These are phyloP conservation scores for Epinephelus fuscoguttatus DNA, from an alignment of 2,113 vertebrate genomes.

Conservation along the genomic window DNA sequence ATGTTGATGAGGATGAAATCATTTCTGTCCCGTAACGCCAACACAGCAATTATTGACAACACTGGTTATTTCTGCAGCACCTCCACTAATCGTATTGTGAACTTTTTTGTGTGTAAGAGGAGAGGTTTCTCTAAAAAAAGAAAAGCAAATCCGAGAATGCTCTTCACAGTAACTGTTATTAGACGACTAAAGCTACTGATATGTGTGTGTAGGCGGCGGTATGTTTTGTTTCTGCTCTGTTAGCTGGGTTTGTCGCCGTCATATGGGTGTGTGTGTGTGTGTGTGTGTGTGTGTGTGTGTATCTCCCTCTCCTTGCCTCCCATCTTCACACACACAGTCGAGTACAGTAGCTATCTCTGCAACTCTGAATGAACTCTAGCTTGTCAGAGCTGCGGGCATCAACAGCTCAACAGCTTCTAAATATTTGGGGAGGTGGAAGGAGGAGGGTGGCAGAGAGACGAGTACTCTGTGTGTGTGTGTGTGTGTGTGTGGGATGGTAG, in stretches of 20 bases:
- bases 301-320: conserved; percentile 4
- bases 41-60: conserved; percentile 19
- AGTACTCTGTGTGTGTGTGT: background rate
- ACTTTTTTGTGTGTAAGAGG: background rate
- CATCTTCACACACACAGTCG: background rate
- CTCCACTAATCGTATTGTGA: background rate
- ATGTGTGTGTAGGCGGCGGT: conserved; percentile 15
- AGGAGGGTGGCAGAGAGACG: conserved; percentile 4
- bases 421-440: conserved; percentile 47
- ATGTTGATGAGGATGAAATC: background rate
- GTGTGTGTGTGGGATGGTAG: background rate
- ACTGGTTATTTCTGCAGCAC: conserved; percentile 7
- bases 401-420: conserved; percentile 56
- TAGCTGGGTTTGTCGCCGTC: conserved; percentile 20
- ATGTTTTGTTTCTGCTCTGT: conserved; percentile 21
- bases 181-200: background rate
- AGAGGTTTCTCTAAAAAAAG: background rate
- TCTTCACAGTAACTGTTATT: background rate
- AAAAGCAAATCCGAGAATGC: background rate
- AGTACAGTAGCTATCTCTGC: conserved; percentile 41
- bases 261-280: background rate
- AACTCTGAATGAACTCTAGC: conserved; percentile 66
- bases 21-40: background rate
- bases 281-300: background rate
- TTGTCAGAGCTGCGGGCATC: conserved; percentile 70